Base-by-base conservation (phyloP, 2,113 vertebrate species). In the Labeo rohita region DNA sequence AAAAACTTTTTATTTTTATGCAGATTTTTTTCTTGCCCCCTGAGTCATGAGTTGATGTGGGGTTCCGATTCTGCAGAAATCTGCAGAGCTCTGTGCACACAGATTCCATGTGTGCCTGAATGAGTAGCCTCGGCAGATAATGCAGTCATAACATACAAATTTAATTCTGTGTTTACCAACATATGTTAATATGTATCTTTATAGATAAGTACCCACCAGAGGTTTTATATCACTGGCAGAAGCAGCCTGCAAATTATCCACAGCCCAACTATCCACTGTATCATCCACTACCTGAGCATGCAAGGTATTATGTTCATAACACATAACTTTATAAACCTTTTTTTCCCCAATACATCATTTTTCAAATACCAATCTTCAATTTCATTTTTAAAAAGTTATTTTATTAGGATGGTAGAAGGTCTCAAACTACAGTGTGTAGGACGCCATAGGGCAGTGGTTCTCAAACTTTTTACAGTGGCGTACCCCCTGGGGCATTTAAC, bases 201-300 rank as follows among this genome's bases (percentile, higher is more conserved):
- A 63, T 45, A 80, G 78, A 21, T 80, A 21, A 65, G 13, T 28
- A 16, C 39, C 56, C 39, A 47, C 56, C 78, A 63, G 78, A 80
- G 21, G 21, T 45, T 65, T 80, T 80, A 45, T 15, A 65, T 65
- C 36, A 45, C 78, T 47, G 43, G 78, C 56, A 45, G 8, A 54
- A 47, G n/a, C 78, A 28, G 2, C 39, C 77, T 80, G 56, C 56
- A 61, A n/a, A 63, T 63, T 15, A 45, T 45, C 56, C 78, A 65
- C 39, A 8, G 4, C 39, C 78, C 59, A 80, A 49, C 59, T 16
- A n/a, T 47, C 78, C 6, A 2, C 3, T 49, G 59, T 5, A 80
- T 63, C 78, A 47, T 12, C 13, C 8, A 12, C n/a, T 45, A 65
- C 78, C 59, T 47, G 21, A 61, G 54, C 11, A 61, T 79, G 34